Conservation (phyloP, 2,888 invertebrate genomes). For the Andrena praecox region DNA sequence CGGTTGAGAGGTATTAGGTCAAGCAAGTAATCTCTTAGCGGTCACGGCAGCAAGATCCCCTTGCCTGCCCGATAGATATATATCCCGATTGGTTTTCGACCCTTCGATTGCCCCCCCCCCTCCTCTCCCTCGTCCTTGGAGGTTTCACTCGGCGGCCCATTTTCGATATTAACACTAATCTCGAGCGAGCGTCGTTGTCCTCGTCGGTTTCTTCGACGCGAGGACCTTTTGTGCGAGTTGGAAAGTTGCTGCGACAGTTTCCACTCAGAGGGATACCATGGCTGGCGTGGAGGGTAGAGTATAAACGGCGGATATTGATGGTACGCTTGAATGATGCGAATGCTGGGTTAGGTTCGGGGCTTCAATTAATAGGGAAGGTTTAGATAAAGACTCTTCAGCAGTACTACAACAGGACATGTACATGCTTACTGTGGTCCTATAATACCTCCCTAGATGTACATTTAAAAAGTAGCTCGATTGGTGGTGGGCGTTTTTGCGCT, state of each 20-base stretch:
- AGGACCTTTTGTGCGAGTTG: background rate
- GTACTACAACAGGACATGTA: no score
- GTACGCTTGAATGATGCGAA: background rate
- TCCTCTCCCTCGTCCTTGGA: conserved; percentile 45
- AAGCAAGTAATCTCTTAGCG: conserved; percentile 83
- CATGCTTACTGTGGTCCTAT: no score
- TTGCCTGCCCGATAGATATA: conserved; percentile 69
- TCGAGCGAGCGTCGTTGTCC: conserved; percentile 35
- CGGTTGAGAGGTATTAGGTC: conserved; percentile 77
- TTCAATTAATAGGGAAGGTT: background rate
- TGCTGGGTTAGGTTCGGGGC: background rate
- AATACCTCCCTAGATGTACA: no score
- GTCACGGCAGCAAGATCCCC: conserved; percentile 79
- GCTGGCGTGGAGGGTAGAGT: background rate
- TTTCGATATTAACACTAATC: conserved; percentile 76
- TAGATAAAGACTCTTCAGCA: background rate
- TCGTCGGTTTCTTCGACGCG: background rate
- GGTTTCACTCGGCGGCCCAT: conserved; percentile 62
- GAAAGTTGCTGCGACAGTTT: conserved; percentile 10
- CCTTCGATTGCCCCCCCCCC: conserved; percentile 60
- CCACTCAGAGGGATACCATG: background rate
- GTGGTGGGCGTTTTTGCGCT: no score
- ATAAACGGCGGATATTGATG: background rate
- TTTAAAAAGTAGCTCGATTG: no score
- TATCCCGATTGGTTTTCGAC: conserved; percentile 81